Evolutionary conservation across 2,113 vertebrate genomes (phyloP).

Genomic region (Bos taurus): DNA sequence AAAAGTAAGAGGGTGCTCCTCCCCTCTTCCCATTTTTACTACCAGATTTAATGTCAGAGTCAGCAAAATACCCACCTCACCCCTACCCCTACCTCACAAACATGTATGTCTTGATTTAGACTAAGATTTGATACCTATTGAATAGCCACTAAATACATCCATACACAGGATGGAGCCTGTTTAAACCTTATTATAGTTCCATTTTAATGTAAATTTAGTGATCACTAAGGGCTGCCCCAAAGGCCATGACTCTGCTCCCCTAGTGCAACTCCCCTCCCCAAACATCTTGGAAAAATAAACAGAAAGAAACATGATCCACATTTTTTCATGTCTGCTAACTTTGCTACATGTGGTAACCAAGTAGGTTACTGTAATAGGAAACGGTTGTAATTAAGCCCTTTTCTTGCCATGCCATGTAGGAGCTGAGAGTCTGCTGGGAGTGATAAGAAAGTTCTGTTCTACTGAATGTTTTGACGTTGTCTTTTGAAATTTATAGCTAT

Average conservation of each 20-base stretch:
- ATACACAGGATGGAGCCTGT: not conserved
- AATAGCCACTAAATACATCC: not conserved
- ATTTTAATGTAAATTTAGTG: slow-evolving; percentile 29
- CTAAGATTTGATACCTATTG: not conserved
- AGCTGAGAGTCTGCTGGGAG: slow-evolving; percentile 64
- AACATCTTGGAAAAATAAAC: slow-evolving; percentile 57
- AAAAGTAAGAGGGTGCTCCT: not conserved
- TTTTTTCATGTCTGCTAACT: slow-evolving; percentile 52
- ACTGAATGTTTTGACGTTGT: slow-evolving; percentile 64
- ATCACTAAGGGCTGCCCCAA: not conserved
- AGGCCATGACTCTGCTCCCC: not conserved
- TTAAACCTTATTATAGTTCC: slow-evolving; percentile 19
- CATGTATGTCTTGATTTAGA: not conserved
- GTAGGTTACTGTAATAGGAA: slow-evolving; percentile 32
- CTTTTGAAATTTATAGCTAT: slow-evolving; percentile 62
- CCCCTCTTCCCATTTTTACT: not conserved
- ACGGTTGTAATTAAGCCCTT: slow-evolving; percentile 49
- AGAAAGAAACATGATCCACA: slow-evolving; percentile 45
- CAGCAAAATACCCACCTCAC: not conserved
- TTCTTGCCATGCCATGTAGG: slow-evolving; percentile 9
- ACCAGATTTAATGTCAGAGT: not conserved
- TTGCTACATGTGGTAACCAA: slow-evolving; percentile 34
- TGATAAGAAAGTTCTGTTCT: slow-evolving; percentile 76
- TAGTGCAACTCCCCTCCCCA: not conserved
- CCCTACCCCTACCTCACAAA: too few species aligned